Conservation (phyloP, 2,888 invertebrate genomes). For the Metopia argyrocephala region DNA sequence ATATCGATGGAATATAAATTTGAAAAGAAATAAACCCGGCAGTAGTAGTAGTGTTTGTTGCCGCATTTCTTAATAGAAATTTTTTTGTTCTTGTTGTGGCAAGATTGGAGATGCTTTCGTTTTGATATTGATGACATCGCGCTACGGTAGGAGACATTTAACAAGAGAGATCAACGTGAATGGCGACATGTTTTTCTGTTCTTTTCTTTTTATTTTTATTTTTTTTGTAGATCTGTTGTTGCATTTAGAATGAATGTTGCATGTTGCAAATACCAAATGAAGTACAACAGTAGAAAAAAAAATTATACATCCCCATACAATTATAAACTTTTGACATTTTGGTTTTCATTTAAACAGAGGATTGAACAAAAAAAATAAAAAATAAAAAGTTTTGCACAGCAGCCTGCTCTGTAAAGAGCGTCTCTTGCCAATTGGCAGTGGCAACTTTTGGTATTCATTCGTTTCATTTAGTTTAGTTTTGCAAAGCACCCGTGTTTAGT, state of each 20-base stretch:
- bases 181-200: conserved; percentile 65
- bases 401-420: conserved; percentile 3
- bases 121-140: conserved; percentile 68
- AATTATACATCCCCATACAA: conserved; percentile 33
- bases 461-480: no score
- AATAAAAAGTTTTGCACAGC: no score
- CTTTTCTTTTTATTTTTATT: conserved; percentile 4
- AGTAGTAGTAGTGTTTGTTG: conserved; percentile 31
- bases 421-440: conserved; percentile 29
- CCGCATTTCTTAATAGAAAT: not conserved
- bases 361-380: conserved; percentile 17
- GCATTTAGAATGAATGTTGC: conserved; percentile 65
- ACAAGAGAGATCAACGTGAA: conserved; percentile 68
- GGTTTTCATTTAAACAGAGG: conserved; percentile 32
- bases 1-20: conserved; percentile 14
- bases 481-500: no score
- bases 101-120: conserved; percentile 63
- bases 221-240: no score
- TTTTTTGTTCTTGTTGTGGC: conserved; percentile 17
- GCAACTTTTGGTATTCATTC: conserved; percentile 5
- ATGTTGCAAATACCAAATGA: conserved; percentile 60
- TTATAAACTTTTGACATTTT: conserved; percentile 63
- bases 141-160: conserved; percentile 66
- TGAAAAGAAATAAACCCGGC: not conserved
- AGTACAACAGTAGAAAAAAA: not conserved